Base-by-base conservation (phyloP, 1,140 invertebrate genomes). In the Brachionus manjavacas region DNA sequence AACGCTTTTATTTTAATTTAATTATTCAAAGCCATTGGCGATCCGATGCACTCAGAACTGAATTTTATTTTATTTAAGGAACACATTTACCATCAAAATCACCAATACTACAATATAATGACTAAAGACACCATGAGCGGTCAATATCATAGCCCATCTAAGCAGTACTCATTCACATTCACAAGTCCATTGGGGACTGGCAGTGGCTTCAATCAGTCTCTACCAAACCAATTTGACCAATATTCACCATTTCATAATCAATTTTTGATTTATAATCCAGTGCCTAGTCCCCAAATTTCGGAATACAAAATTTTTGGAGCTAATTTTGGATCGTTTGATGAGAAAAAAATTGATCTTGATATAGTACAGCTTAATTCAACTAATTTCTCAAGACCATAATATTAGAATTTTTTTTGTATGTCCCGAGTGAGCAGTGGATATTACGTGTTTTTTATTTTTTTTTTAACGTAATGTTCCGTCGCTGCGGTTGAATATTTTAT, bases 371-470 rank as follows among this genome's bases (percentile, higher is more conserved):
- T 76, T 39, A 49, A 49, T 25, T 25, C 31, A n/a, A 74, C 31
- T 12, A 74, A 74, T 43, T 41, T 20, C 7, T 35, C 31, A 8
- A 46, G 49, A 49, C 25, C 39, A 35, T 76, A 76, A 23, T 14
- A 20, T 76, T 76, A 25, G 46, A 23, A 2, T 49, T 76, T 76
- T 76, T 49, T 76, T 8, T 76, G 25, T 28, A 20, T 49, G 41
- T 46, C 46, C 46, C 46, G 16, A 76, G 23, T 46, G 25, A 25
- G 14, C 8, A 28, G 43, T 49, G 68, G 41, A 39, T 72, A 20
- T 72, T 72, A 41, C 68, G 68, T 72, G 28, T 72, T 72, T 72
- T 72, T 72, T 72, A 16, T 72, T 72, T 72, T 72, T 72, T 72
- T 72, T 72, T 72, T 72, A 72, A 72, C 68, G 68, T 72, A 72